Conservation (phyloP, 2,797 vertebrate genomes). For the Gambusia yucatana region DNA sequence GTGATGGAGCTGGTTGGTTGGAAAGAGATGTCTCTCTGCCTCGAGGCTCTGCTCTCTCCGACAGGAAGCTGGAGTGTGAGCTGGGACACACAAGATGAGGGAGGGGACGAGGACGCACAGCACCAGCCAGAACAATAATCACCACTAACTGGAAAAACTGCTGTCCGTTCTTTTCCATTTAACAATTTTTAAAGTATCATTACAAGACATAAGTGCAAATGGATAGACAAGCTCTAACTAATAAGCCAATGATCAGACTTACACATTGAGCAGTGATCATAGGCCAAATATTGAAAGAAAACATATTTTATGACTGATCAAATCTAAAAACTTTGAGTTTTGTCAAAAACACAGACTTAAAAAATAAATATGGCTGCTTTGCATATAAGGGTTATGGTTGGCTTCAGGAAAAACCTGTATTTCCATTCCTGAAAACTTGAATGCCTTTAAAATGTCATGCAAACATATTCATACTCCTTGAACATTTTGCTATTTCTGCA, state of each 20-base stretch:
- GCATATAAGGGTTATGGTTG: not conserved
- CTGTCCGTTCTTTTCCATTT: not conserved
- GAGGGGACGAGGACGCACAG: conserved; percentile 12
- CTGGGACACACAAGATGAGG: conserved; percentile 69
- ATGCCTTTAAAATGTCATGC: not conserved
- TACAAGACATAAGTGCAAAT: not conserved
- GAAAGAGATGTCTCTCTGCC: conserved; percentile 71
- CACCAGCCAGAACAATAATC: conserved; percentile 30
- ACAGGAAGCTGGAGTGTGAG: conserved; percentile 78
- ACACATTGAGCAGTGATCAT: not conserved
- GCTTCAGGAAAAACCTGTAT: not conserved
- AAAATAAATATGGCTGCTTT: not conserved
- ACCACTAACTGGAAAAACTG: conserved; percentile 22
- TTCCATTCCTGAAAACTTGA: not conserved
- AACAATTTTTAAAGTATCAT: not conserved
- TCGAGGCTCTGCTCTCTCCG: conserved; percentile 67
- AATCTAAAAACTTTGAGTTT: not conserved
- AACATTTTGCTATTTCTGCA: not conserved
- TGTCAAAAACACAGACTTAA: not conserved
- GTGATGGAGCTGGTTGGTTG: conserved; percentile 59
- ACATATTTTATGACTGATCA: not conserved
- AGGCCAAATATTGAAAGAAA: not conserved
- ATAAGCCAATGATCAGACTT: not conserved
- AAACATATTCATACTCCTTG: not conserved
- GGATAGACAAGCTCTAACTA: not conserved